phyloP scores from a whole-genome alignment of 92 coral and sea anemone genomes.

The Parazoanthus swiftii region DNA sequence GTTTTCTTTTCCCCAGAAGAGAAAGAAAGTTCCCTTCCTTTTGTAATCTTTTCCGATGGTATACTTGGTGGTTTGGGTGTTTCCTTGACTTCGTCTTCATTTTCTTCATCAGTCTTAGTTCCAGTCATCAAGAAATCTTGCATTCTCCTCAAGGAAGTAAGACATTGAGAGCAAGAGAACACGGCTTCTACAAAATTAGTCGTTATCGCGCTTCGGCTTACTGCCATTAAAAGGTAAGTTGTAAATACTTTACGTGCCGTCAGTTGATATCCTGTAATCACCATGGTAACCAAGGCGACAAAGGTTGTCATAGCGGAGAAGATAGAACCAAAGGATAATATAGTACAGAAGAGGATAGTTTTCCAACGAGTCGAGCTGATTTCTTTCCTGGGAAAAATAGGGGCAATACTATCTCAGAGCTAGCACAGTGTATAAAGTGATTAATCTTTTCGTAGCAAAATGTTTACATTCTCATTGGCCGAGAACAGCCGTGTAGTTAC shows the following conservation, averaged over 20 bases:
- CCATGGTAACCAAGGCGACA: constrained; percentile 11
- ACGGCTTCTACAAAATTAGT: neutral
- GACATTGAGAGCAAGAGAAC: neutral
- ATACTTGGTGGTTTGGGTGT: neutral
- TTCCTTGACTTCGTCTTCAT: no score
- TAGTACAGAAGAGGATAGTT: neutral
- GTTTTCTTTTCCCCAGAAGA: neutral
- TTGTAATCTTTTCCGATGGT: no score
- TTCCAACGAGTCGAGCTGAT: neutral
- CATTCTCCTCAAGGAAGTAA: neutral
- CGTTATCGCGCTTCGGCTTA: neutral
- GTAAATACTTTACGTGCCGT: neutral
- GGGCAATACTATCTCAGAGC: neutral
- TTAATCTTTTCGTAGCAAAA: no score
- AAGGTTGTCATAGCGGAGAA: constrained; percentile 7
- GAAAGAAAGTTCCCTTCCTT: no score
- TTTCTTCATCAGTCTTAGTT: neutral
- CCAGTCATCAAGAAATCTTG: neutral
- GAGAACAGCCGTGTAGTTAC: no score
- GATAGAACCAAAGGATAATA: neutral
- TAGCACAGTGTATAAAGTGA: neutral
- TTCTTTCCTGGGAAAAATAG: neutral
- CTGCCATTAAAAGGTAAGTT: neutral
- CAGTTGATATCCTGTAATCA: neutral
- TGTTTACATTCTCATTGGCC: no score